Percentiles rank a stretch among this genome's conserved stretches.
Conservation (phyloP, 64 coral and sea anemone genomes). For the Porites lutea region DNA sequence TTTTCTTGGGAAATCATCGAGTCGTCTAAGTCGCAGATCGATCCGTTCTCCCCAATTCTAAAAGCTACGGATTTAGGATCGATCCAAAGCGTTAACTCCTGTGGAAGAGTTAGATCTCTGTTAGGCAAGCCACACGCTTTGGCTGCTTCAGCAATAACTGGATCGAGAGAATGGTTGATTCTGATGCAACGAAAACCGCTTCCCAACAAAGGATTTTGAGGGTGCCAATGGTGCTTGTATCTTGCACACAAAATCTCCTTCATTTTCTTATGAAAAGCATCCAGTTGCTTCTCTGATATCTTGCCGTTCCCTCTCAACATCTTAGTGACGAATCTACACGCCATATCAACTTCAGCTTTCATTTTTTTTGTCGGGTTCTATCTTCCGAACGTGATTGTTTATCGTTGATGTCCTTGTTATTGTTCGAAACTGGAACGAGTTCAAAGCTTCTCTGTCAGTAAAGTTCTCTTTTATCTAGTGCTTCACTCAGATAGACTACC, state of each 20-base stretch:
- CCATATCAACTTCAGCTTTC: slow-evolving; percentile 90
- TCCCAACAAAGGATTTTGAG: slow-evolving; percentile 97
- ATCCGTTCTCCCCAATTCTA: slow-evolving; percentile 97
- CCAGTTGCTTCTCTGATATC: slow-evolving; percentile 77
- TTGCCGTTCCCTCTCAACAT: slow-evolving; percentile 78
- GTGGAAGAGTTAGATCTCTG: slow-evolving; percentile 75
- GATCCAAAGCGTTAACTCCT: slow-evolving; percentile 97
- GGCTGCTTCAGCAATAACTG: slow-evolving; percentile 86
- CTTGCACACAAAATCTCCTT: slow-evolving; percentile 96
- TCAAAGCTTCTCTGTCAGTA: not conserved
- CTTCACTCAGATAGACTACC: not conserved
- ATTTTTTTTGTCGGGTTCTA: slow-evolving; percentile 38
- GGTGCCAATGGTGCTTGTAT: slow-evolving; percentile 97
- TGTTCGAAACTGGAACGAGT: not conserved
- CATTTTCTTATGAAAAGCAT: slow-evolving; percentile 86
- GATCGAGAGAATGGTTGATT: slow-evolving; percentile 97
- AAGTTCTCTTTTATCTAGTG: not conserved
- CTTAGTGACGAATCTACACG: slow-evolving; percentile 87
- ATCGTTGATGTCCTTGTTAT: not conserved
- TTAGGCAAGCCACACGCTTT: slow-evolving; percentile 66
- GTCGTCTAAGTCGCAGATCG: slow-evolving; percentile 82
- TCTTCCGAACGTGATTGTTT: slow-evolving; percentile 2
- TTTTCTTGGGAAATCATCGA: slow-evolving; percentile 62
- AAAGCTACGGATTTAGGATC: slow-evolving; percentile 97
- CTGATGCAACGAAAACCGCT: slow-evolving; percentile 98